Conservation (phyloP, 2,113 vertebrate species). For the Oryzias woworae region DNA sequence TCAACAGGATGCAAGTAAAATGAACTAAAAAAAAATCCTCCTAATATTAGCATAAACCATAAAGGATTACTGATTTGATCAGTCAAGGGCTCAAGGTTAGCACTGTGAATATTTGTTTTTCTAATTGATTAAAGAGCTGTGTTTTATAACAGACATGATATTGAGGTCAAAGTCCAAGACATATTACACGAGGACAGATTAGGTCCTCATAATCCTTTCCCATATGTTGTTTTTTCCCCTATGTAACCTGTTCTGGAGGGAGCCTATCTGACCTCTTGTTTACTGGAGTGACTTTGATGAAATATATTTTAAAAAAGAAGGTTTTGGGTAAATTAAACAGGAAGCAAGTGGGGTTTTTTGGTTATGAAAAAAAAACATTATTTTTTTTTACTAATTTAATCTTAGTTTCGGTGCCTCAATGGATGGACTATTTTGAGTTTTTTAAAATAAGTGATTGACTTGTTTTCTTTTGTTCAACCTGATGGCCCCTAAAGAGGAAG, state of each 20-base stretch:
- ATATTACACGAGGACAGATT: conserved; percentile 43
- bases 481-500: no score
- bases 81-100: conserved; percentile 22
- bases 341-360: not conserved
- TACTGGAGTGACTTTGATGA: conserved; percentile 3
- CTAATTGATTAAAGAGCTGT: conserved; percentile 36
- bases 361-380: not conserved
- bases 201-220: conserved; percentile 9
- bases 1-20: no score
- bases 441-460: no score
- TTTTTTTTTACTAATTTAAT: no score
- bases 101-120: conserved; percentile 30
- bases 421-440: no score
- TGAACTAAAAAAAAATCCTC: no score
- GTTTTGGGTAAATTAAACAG: not conserved
- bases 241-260: conserved; percentile 1
- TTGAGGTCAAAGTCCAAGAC: conserved; percentile 56
- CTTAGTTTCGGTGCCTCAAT: no score
- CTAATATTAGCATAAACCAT: not conserved
- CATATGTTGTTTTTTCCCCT: conserved; percentile 20
- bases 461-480: no score
- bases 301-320: not conserved
- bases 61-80: conserved; percentile 25
- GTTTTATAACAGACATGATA: conserved; percentile 45
- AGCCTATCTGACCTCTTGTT: conserved; percentile 2